Base-by-base conservation (phyloP, 2,113 vertebrate species). In the Himantopus leucocephalus region DNA sequence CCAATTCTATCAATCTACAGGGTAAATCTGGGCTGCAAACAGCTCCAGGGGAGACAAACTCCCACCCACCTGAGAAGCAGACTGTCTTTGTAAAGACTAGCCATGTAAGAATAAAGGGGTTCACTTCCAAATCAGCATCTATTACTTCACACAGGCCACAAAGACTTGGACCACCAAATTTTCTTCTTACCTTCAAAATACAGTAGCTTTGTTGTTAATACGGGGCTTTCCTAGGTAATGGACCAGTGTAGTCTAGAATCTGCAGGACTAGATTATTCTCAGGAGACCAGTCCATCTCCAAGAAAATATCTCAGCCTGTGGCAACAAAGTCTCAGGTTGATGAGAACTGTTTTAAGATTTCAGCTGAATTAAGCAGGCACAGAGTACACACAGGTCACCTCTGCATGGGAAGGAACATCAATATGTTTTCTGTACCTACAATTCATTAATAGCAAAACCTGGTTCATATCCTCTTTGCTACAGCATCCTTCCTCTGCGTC, bases 361-460 rank as follows among this genome's bases (percentile, higher is more conserved):
- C 63, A 86, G n/a, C 24, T 88, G 72, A 95, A 93, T 91, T 91
- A 92, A 91, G 58, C 39, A 91, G 74, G 58, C 71, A 32, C 26
- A 60, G 37, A 66, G 70, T 37, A 91, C 80, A 89, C 32, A 52
- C 8, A 59, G 63, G 71, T 73, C 71, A 79, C 63, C 37, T 85
- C 71, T 67, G 14, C 27, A 53, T 24, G 41, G 10, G 41, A 85
- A 85, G 41, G 66, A 75, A 94, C 53, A 77, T 85, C 64, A 63
- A 10, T 87, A 87, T 50, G 35, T 78, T 93, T 91, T 90, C 70
- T 89, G 34, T 74, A 82, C 17, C 72, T 92, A 29, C 75, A 84
- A 77, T 89, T 97, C 88, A 91, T 92, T 97, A 91, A 85, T 67
- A 96, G 76, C 64, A 81, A 59, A 78, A 82, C 45, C 67, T 39